A percentile compares a stretch with the other conserved stretches of the same genome.
Evolutionary conservation across 2,113 vertebrate genomes (phyloP).

Genomic region (Laticauda laticaudata): DNA sequence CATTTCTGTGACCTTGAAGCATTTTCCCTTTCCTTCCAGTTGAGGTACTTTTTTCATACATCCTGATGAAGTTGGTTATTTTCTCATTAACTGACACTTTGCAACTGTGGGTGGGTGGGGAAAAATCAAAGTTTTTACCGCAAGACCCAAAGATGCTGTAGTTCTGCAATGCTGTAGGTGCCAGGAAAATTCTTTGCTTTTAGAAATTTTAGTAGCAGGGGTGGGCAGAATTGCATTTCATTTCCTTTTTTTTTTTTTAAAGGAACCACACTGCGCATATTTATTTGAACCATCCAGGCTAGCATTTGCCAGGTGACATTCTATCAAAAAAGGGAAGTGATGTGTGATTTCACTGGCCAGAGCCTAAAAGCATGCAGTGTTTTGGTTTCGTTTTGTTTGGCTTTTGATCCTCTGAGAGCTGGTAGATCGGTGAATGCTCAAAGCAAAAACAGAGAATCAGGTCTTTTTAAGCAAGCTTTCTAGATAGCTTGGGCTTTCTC

Average conservation of each 20-base stretch:
- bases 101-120: constrained; percentile 19
- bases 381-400: neutral
- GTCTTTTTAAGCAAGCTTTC: neutral
- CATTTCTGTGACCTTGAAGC: constrained; percentile 40
- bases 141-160: constrained; percentile 44
- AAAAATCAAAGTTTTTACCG: constrained; percentile 2
- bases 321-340: neutral
- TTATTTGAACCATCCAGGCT: neutral
- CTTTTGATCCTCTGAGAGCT: neutral
- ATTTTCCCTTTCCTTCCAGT: constrained; percentile 27
- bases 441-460: neutral
- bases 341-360: neutral
- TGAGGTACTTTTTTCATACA: constrained; percentile 30
- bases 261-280: neutral
- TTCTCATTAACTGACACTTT: constrained; percentile 37
- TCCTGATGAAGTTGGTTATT: constrained; percentile 23
- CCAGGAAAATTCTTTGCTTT: constrained; percentile 14
- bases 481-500: neutral
- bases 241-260: neutral
- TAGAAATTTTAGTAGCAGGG: neutral
- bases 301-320: neutral
- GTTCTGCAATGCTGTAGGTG: constrained; percentile 12
- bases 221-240: neutral
- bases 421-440: neutral
- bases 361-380: neutral